Evolutionary conservation across 2,888 invertebrate genomes (phyloP), one percentile per base, ranked within the genome.

Genomic region (Chloromyia formosa): DNA sequence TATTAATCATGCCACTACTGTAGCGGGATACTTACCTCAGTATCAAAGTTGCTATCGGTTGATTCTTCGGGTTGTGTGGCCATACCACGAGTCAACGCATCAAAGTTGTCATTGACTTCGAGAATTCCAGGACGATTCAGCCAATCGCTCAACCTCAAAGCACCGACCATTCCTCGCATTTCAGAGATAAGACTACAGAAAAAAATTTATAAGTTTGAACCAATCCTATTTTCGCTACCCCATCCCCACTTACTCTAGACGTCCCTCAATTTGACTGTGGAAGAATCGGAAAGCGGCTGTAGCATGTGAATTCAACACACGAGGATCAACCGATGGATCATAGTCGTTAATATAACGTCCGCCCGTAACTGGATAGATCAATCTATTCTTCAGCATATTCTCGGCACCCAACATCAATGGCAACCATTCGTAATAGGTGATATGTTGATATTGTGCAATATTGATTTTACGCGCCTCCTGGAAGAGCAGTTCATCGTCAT

Each of bases 11-110:
- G n/a, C n/a, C n/a, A n/a, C n/a, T n/a, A n/a, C n/a, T n/a, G n/a
- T n/a, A n/a, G 16, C 4, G 18, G 22, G 12, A n/a, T 18, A 75
- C 75, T 62, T 75, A 83, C 84, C 81, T 85, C 85, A 77, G 80
- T 78, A 79, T 93, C 92, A 85, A 93, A 92, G 84, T 88, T 93
- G 78, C 90, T 91, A 83, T 96, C 95, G 76, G 92, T 90, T 78
- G 88, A 89, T 80, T 92, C 90, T 84, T 93, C 90, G 0, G 92
- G 91, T 82, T 96, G 95, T 14, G 90, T 90, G 1, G 91, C 87
- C 81, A 95, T 87, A 7, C 94, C 94, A 84, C 94, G 87, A 0
- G 91, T 88, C 73, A 95, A 87, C 76, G 91, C 90, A 82, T 93
- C 93, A 80, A 93, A 91, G 80, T 88, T 88, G 75, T 87, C 85